Evolutionary conservation across 2,113 vertebrate species (phyloP).

Genomic region (Xyliphius kryptos): DNA sequence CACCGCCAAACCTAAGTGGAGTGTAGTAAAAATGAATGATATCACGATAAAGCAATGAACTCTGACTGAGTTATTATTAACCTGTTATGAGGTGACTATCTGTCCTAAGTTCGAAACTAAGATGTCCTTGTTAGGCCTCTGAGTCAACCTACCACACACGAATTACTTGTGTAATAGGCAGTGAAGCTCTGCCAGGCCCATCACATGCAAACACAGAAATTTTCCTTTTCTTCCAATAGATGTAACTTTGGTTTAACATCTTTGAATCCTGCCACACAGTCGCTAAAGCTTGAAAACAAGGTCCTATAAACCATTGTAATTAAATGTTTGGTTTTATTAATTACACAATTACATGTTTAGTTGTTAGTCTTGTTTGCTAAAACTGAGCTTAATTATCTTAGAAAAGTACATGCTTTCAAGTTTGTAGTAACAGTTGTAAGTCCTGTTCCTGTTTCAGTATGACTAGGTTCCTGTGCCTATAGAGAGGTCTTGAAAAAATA

Average conservation of each 20-base stretch:
- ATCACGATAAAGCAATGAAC: not conserved
- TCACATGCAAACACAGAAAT: not conserved
- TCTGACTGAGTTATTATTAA: slow-evolving; percentile 16
- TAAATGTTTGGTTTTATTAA: too few relatives aligned
- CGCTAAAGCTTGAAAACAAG: too few relatives aligned
- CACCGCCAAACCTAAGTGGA: not conserved
- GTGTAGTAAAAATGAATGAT: not conserved
- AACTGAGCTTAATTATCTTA: too few relatives aligned
- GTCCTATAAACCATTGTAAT: too few relatives aligned
- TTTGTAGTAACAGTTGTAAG: too few relatives aligned
- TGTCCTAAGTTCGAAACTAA: not conserved
- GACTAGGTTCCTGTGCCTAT: too few relatives aligned
- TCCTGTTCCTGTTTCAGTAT: too few relatives aligned
- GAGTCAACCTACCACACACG: not conserved
- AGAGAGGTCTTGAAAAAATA: too few relatives aligned
- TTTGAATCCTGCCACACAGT: not conserved
- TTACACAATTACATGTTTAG: too few relatives aligned
- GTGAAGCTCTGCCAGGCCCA: too few relatives aligned
- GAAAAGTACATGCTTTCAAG: too few relatives aligned
- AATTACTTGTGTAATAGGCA: not conserved
- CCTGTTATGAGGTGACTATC: not conserved
- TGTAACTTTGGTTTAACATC: not conserved
- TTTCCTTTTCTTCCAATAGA: not conserved
- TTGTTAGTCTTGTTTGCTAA: too few relatives aligned
- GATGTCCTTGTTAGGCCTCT: not conserved